Base-by-base conservation (phyloP, 2,113 vertebrate genomes). In the Mormoops blainvillei region DNA sequence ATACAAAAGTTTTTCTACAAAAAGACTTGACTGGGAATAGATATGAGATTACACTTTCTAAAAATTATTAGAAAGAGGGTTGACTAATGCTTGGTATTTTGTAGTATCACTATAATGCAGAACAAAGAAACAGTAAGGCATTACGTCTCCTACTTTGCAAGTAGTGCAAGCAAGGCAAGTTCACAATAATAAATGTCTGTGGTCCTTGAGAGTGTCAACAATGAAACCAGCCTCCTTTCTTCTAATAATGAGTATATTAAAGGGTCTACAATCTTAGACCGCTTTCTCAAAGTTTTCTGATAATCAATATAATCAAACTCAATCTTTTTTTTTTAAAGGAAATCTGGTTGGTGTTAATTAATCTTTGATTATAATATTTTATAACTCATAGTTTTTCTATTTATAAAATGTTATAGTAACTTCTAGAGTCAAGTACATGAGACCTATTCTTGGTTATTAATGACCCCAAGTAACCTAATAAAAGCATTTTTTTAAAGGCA, bases 371-470 rank as follows among this genome's bases (percentile, higher is more conserved):
- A 70, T 48, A 81, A 61, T 80, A 74, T 85, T 74, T 67, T n/a
- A 81, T 74, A 90, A 61, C 10, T 86, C 74, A 82, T 48, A 89
- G 76, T 56, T 93, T 26, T 76, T 86, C 38, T 89, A 43, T 20
- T 63, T 89, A 85, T 65, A 89, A 89, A 94, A 96, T 77, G 12
- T 85, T 89, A 89, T 18, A 92, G 22, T 80, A 89, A 68, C 5
- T 84, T 82, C 67, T 76, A 81, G 16, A 85, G 45, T 48, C 41
- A 82, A 41, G 45, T 86, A 82, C 19, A 41, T 56, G 31, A 89
- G 26, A 76, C 28, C 73, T 81, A 73, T 52, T 76, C 81, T 94
- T 36, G 22, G 12, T 31, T 81, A 94, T 74, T 73, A 95, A 96
- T 93, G 36, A 89, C 45, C 15, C 14, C n/a, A 43, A 20, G 5